These are phyloP conservation scores for Drosophila anceps DNA, from an alignment of 2,888 invertebrate genomes.

Conservation along the genomic window DNA sequence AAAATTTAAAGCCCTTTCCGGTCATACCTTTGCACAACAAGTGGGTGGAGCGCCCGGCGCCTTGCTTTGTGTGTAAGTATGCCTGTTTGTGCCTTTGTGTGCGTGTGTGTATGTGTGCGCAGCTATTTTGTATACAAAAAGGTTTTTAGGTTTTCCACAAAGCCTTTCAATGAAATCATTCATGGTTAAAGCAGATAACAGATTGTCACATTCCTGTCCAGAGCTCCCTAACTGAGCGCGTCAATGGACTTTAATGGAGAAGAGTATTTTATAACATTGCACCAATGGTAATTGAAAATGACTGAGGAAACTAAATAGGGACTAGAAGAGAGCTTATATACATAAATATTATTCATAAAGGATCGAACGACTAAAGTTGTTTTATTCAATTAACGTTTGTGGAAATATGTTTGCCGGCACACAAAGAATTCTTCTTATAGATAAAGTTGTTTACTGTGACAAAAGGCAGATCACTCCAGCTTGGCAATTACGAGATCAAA, in stretches of 20 bases:
- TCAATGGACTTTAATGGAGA: conserved; percentile 12
- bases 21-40: conserved; percentile 73
- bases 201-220: conserved; percentile 52
- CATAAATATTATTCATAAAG: background rate
- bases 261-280: background rate
- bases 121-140: conserved; percentile 59
- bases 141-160: conserved; percentile 74
- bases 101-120: conserved; percentile 24
- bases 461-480: too few relatives aligned
- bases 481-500: background rate
- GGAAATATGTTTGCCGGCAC: background rate
- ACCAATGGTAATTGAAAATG: conserved; percentile 5
- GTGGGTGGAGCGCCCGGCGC: conserved; percentile 43
- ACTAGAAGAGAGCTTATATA: background rate
- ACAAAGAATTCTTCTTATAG: too few relatives aligned
- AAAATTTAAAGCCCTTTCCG: conserved; percentile 76
- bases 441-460: too few relatives aligned
- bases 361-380: background rate
- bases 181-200: conserved; percentile 78
- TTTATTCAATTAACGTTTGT: background rate
- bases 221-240: conserved; percentile 9
- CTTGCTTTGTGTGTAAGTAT: conserved; percentile 23
- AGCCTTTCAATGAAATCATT: conserved; percentile 75
- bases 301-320: background rate
- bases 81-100: conserved; percentile 10